Evolutionary conservation across 1,140 invertebrate species (phyloP), one percentile per base, ranked within the genome.

Genomic region (Atopsyche davidsoni): DNA sequence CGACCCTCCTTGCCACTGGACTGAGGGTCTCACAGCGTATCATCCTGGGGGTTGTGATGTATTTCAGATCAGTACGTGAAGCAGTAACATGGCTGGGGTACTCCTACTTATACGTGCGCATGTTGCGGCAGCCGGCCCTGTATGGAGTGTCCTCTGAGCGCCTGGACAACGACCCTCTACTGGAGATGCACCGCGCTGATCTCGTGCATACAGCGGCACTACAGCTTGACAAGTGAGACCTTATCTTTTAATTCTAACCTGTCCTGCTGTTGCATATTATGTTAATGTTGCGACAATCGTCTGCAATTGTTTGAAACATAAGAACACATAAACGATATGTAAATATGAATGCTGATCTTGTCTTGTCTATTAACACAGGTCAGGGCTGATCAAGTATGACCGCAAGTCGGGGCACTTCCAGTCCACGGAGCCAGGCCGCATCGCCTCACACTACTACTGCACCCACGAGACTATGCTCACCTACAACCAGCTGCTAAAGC

Each of bases 381-480:
- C 89, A 64, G 91, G 93, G 14, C 75, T 99, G 1, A 76, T 96
- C 1, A 96, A 97, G 60, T 99, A 99, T 65, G 97, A 99, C 63
- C 79, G 93, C 6, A 96, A 96, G 70, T 87, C 86, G 17, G 97
- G 96, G 13, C 82, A 91, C 63, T 93, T 99, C 60, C 90, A 95
- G 68, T 82, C 86, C 1, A 92, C 88, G 0, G 96, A 99, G 69
- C 71, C 98, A 4, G 97, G 96, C 9, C 80, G 96, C 38, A 99
- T 99, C 62, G 92, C 96, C 4, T 96, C 92, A 11, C 94, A 99
- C 73, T 99, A 91, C 75, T 99, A 99, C 70, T 94, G 94, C 58
- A 96, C 95, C 0, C 86, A 93, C 65, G 94, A 99, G 51, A 97
- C 95, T 0, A 98, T 99, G 80, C 76, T 87, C 46, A 92, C 91